Base-by-base conservation (phyloP, 2,797 vertebrate species). In the Melanotaenia trifasciata region DNA sequence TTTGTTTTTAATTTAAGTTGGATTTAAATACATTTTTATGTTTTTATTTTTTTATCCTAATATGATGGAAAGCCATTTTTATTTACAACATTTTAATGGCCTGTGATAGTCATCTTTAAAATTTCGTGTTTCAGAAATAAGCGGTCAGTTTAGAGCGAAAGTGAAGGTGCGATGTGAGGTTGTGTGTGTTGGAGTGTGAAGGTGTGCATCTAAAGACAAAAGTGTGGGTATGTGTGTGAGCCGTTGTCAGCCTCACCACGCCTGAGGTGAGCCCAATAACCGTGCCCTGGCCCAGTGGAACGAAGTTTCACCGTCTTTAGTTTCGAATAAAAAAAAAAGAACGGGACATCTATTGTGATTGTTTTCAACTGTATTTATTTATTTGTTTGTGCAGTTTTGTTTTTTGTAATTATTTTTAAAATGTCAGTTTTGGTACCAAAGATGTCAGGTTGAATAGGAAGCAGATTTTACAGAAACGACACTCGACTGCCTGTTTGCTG, bases 221-320 rank as follows among this genome's bases (percentile, higher is more conserved):
- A 79, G 64, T 71, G 74, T 67, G 72, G 67, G 65, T 69, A 32
- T 63, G 61, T 73, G 69, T 64, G 74, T 22, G 78, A 71, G 67
- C 24, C 51, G 2, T 64, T 86, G 81, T 85, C 70, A 58, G 84
- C 78, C 75, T 87, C 87, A 90, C 83, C 85, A 89, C 81, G 85
- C 87, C 88, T 87, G 91, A 92, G 76, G 80, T 90, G 87, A 92
- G 84, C 87, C 89, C 88, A 91, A 91, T 90, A 88, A 90, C 87
- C 89, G 84, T 88, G 85, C 70, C 76, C 36, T 79, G 78, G 35
- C 86, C 83, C 85, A 84, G 76, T 81, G 88, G 79, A 86, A 83
- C 67, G 58, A 80, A 78, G 72, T 89, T 88, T 87, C 78, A 89
- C 85, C 80, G 67, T 88, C 79, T 85, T 84, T 85, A 83, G 81